Conservation (phyloP, 2,113 vertebrate species). For the Hippopotamus amphibius region DNA sequence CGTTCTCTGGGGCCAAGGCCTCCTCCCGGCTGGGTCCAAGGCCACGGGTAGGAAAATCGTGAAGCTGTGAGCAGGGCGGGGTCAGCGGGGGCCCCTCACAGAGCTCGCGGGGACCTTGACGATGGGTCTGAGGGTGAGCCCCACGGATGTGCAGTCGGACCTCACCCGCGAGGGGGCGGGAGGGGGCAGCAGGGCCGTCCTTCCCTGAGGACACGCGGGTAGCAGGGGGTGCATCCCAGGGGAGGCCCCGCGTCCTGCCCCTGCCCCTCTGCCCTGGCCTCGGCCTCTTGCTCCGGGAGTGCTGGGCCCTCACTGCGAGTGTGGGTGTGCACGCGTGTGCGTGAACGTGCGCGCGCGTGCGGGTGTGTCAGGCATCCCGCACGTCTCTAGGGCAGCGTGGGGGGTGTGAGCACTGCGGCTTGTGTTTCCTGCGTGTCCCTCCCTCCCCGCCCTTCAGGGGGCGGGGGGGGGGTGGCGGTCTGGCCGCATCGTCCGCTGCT, state of each 20-base stretch:
- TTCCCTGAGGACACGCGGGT: fast-evolving
- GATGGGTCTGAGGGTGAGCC: fast-evolving
- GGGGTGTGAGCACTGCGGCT: fast-evolving
- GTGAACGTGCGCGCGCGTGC: not conserved
- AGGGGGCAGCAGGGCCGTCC: not conserved
- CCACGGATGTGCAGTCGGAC: fast-evolving
- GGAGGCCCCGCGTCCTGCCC: not conserved
- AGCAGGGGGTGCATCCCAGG: not conserved
- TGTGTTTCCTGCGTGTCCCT: fast-evolving
- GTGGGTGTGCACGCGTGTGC: fast-evolving
- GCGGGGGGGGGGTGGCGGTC: not conserved
- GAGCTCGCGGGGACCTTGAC: fast-evolving
- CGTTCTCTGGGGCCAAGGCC: not conserved
- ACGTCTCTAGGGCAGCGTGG: fast-evolving
- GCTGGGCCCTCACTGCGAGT: fast-evolving
- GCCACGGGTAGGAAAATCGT: not conserved
- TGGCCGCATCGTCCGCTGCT: not conserved
- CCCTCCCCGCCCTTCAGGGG: not conserved
- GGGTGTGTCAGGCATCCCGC: fast-evolving
- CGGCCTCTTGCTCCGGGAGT: not conserved
- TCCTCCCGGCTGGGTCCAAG: not conserved
- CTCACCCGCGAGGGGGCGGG: fast-evolving
- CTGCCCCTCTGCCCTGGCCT: not conserved
- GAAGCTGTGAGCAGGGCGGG: not conserved
- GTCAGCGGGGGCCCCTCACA: fast-evolving